Conservation (phyloP, 2,888 invertebrate genomes). For the Iphiclides podalirius region DNA sequence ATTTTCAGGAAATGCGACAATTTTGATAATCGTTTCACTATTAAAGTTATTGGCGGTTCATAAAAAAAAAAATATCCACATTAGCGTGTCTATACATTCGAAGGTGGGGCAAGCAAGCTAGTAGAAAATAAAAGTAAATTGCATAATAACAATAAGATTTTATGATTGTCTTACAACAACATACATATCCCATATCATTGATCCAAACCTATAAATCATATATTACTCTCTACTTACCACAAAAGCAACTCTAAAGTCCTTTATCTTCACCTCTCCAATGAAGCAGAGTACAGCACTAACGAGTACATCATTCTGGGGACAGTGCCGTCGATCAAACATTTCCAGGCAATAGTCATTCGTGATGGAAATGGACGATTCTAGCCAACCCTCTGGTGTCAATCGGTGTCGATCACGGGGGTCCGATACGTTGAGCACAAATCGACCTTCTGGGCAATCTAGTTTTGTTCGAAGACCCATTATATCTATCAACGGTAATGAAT, state of each 20-base stretch:
- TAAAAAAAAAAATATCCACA: too few species aligned
- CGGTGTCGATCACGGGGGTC: conserved; percentile 43
- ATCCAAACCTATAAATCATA: too few species aligned
- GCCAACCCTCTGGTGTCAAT: conserved; percentile 43
- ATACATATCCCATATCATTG: too few species aligned
- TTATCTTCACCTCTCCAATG: conserved; percentile 37
- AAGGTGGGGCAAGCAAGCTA: too few species aligned
- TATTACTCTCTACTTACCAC: conserved; percentile 56
- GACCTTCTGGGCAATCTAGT: conserved; percentile 46
- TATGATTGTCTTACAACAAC: too few species aligned
- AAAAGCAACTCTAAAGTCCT: conserved; percentile 59
- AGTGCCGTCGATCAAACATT: conserved; percentile 54
- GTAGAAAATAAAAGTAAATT: too few species aligned
- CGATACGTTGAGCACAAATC: conserved; percentile 50
- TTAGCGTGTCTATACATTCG: too few species aligned
- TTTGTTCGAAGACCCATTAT: conserved; percentile 50
- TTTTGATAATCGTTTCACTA: too few species aligned
- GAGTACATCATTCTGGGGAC: conserved; percentile 41
- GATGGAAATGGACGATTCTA: conserved; percentile 39
- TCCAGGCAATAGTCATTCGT: conserved; percentile 67
- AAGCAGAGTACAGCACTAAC: conserved; percentile 61
- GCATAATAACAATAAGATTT: too few species aligned
- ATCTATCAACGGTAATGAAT: conserved; percentile 50
- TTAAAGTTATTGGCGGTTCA: too few species aligned
- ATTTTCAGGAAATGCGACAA: too few species aligned